phyloP scores from a whole-genome alignment of 2,113 vertebrate genomes.

The Neolamprologus falcicula region DNA sequence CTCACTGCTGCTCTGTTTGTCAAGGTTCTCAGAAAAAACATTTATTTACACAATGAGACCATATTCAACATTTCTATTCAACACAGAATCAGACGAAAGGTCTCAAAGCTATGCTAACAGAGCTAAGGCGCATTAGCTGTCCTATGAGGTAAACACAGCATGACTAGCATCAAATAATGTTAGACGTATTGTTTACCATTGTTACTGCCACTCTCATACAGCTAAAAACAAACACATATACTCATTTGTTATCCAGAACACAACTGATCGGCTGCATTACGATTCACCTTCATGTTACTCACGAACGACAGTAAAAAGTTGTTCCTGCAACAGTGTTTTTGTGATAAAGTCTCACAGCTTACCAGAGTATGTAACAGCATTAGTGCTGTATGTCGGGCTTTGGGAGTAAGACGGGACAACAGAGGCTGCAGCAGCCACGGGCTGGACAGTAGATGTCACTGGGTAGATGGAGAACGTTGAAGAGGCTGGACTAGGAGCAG shows the following conservation, averaged over 20 bases:
- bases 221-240: background rate
- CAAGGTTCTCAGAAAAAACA: background rate
- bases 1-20: background rate
- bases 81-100: background rate
- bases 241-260: background rate
- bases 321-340: background rate
- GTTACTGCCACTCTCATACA: background rate
- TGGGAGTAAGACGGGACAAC: constrained; percentile 96
- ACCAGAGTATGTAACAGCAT: constrained; percentile 92
- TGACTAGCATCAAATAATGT: background rate
- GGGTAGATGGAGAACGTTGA: constrained; percentile 98
- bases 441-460: constrained; percentile 91
- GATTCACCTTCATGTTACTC: background rate
- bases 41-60: background rate
- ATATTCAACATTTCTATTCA: background rate
- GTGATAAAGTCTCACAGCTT: background rate
- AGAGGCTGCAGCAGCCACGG: constrained; percentile 86
- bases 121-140: fast-evolving
- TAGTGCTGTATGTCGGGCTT: constrained; percentile 95
- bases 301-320: fast-evolving
- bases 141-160: background rate
- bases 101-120: background rate
- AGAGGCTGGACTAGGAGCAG: constrained; percentile 88
- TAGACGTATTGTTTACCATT: background rate
- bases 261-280: background rate